A percentile compares a stretch with the other conserved stretches of the same genome.
Conservation (phyloP, 2,113 vertebrate genomes). For the Phaethornis superciliosus region DNA sequence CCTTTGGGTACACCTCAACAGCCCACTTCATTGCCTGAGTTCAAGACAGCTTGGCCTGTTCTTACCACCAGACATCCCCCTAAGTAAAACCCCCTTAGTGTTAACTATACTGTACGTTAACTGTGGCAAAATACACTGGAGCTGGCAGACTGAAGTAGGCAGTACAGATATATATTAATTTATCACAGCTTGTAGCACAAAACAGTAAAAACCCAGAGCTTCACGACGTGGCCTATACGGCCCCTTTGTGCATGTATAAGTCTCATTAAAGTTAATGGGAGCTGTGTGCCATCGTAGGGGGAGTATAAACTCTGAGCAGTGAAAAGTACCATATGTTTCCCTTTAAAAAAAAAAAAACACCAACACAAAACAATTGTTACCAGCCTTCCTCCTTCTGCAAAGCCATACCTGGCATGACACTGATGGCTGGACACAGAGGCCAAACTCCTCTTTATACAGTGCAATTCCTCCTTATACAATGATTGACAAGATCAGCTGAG, state of each 20-base stretch:
- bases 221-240: not conserved
- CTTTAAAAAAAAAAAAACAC: not conserved
- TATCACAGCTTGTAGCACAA: not conserved
- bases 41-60: not conserved
- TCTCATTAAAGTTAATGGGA: slow-evolving; percentile 27
- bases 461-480: not conserved
- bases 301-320: not conserved
- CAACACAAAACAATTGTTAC: not conserved
- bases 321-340: not conserved
- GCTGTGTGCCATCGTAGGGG: not conserved
- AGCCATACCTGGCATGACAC: not conserved
- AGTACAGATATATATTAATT: not conserved
- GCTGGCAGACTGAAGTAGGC: not conserved
- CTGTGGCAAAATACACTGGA: not conserved
- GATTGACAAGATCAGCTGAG: not conserved
- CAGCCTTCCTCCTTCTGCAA: not conserved
- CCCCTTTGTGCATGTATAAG: not conserved
- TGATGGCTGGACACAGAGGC: not conserved
- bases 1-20: not conserved
- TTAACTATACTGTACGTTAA: not conserved
- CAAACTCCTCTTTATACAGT: not conserved
- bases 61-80: not conserved
- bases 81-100: not conserved
- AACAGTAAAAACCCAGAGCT: not conserved
- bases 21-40: not conserved